These are phyloP conservation scores for Patella depressa DNA, from an alignment of 2,888 invertebrate species.

Conservation along the genomic window DNA sequence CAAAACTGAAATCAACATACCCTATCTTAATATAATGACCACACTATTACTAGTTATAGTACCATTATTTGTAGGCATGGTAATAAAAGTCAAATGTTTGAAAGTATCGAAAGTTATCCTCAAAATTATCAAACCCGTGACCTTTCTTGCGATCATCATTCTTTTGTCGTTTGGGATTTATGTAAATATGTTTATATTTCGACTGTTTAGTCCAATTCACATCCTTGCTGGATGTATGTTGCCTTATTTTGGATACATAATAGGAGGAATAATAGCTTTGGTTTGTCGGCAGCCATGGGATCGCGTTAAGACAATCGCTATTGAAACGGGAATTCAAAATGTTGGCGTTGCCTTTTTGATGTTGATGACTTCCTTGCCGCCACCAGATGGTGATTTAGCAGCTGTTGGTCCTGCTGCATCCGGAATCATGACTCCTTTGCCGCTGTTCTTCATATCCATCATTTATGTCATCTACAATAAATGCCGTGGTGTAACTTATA, in stretches of 20 bases:
- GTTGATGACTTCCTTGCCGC: constrained; percentile 83
- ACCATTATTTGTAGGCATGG: constrained; percentile 76
- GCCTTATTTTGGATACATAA: constrained; percentile 65
- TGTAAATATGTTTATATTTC: constrained; percentile 90
- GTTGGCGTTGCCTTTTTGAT: constrained; percentile 93
- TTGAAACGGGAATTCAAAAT: constrained; percentile 90
- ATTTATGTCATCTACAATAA: constrained; percentile 48
- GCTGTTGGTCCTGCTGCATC: constrained; percentile 75
- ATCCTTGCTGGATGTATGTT: constrained; percentile 60
- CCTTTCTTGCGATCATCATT: constrained; percentile 83
- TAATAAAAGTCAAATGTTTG: constrained; percentile 73
- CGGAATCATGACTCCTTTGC: constrained; percentile 94
- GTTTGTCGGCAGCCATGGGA: constrained; percentile 55
- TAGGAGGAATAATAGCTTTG: constrained; percentile 57
- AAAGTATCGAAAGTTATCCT: constrained; percentile 76
- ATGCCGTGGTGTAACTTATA: constrained; percentile 20
- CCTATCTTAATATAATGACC: constrained; percentile 82
- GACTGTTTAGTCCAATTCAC: constrained; percentile 79
- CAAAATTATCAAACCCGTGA: constrained; percentile 85
- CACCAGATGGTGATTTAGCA: constrained; percentile 90
- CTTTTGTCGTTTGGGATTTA: constrained; percentile 89
- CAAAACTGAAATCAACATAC: constrained; percentile 81
- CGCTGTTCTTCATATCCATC: constrained; percentile 75
- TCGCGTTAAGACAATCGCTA: constrained; percentile 80
- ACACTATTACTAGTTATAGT: constrained; percentile 84